Conservation (phyloP, 2,888 invertebrate species). For the Eristalinus aeneus region DNA sequence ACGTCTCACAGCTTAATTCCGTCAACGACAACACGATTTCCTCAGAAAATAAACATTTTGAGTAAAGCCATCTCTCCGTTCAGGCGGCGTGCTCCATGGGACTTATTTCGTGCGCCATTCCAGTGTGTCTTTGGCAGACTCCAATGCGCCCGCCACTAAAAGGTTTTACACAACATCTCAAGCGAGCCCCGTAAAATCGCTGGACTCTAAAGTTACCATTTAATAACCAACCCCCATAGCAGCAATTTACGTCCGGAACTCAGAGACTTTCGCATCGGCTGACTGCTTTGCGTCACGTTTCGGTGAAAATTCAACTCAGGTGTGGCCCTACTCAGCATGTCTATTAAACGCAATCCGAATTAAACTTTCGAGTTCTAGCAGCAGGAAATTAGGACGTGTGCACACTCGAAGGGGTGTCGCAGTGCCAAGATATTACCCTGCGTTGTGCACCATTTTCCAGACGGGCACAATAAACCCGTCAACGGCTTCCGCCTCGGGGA, state of each 20-base stretch:
- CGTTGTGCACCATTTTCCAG: conserved; percentile 1
- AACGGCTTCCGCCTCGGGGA: not conserved
- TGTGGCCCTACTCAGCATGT: not conserved
- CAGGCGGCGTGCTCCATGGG: not conserved
- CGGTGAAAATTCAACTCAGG: not conserved
- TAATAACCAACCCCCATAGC: not conserved
- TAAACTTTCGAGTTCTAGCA: not conserved
- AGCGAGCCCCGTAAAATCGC: not conserved
- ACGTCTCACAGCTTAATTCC: not conserved
- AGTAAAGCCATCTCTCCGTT: not conserved
- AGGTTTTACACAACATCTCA: not conserved
- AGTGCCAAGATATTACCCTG: not conserved
- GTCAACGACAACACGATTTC: not conserved
- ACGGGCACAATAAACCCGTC: conserved; percentile 20
- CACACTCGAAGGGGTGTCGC: not conserved
- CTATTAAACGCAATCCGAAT: conserved; percentile 22
- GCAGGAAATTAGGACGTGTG: not conserved
- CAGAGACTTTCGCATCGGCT: not conserved
- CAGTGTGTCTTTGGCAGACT: not conserved
- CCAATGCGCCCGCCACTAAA: not conserved
- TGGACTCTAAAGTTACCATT: not conserved
- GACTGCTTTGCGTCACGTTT: conserved; percentile 6
- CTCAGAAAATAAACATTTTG: not conserved
- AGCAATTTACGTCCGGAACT: not conserved
- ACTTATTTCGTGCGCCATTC: not conserved